Evolutionary conservation across 1,140 invertebrate genomes (phyloP), one percentile per base, ranked within the genome.

Genomic region (Pachypeltis micranthus): DNA sequence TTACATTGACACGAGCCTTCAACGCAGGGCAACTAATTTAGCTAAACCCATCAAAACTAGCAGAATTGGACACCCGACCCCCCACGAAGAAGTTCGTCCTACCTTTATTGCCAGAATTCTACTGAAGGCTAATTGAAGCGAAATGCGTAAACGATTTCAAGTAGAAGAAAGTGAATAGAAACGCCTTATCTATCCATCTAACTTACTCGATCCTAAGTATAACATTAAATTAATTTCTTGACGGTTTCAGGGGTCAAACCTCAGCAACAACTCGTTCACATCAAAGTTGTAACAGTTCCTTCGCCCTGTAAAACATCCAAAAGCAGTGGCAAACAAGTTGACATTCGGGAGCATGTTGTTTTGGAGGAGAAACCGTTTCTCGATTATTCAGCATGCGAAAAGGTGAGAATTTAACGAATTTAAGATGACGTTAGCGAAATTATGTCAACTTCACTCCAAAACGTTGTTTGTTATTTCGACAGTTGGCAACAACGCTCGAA

Each of bases 331-430:
- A 65, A 68, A 51, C 67, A 68, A 55, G 24, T 44, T 26, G 67
- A 68, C 57, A 68, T 68, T 7, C 62, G 67, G 1, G 26, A 65
- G 23, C 61, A 59, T 57, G 26, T 65, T n/a, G 54, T 59, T 19
- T 19, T 39, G 25, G 51, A 63, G n/a, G 60, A 60, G 39, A 47
- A 39, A 25, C 65, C 67, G 4, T 67, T 65, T 59, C 34, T 68
- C 19, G 39, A 24, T 0, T 14, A 62, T 21, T 62, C 63, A 27
- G 61, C 63, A 31, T 44, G 31, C 54, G 25, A 61, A n/a, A 24
- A 3, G n/a, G 55, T 57, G 16, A 3, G 55, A 7, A 2, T 4
- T 16, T 24, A 57, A 21, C 23, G 21, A 55, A 55, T 10, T 55
- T 24, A 27, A 3, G 21, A 57, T 24, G 16, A n/a, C n/a, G n/a